Conservation (phyloP, 1,140 invertebrate species). For the Drosophila elegans region DNA sequence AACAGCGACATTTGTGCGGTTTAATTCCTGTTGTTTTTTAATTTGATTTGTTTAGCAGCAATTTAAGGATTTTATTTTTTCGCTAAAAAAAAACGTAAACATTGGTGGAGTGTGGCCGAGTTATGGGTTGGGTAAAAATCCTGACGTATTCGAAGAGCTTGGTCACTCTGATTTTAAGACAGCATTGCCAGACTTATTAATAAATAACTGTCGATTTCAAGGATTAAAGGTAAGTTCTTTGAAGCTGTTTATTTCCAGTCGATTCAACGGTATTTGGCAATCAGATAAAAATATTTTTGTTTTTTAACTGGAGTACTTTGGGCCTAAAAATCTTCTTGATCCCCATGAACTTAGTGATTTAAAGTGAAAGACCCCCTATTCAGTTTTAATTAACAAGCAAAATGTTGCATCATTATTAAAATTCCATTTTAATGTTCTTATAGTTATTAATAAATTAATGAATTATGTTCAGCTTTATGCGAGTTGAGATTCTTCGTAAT, state of each 20-base stretch:
- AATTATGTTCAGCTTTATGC: slow-evolving; percentile 57
- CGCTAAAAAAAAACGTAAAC: slow-evolving; percentile 42
- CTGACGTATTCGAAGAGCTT: too few relatives aligned
- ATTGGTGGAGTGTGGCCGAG: slow-evolving; percentile 23
- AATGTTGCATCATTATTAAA: slow-evolving; percentile 3
- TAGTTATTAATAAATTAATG: slow-evolving; percentile 67
- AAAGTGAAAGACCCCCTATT: too few relatives aligned
- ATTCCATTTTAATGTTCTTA: slow-evolving; percentile 21
- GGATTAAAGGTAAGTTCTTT: too few relatives aligned
- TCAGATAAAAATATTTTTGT: too few relatives aligned
- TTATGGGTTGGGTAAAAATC: background rate
- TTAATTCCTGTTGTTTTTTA: background rate
- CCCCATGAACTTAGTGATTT: too few relatives aligned
- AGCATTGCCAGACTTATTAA: background rate
- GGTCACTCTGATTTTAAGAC: background rate
- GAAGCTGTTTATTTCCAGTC: background rate
- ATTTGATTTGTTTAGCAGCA: slow-evolving; percentile 12
- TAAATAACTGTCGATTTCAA: too few relatives aligned
- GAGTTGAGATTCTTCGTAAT: slow-evolving; percentile 30
- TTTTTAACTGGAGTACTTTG: too few relatives aligned
- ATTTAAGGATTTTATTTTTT: slow-evolving; percentile 9
- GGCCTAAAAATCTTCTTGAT: too few relatives aligned
- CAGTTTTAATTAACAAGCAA: background rate
- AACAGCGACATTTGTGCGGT: slow-evolving; percentile 87
- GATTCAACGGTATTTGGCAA: background rate